Evolutionary conservation across 2,888 invertebrate species (phyloP).

Genomic region (Eledona agricola): DNA sequence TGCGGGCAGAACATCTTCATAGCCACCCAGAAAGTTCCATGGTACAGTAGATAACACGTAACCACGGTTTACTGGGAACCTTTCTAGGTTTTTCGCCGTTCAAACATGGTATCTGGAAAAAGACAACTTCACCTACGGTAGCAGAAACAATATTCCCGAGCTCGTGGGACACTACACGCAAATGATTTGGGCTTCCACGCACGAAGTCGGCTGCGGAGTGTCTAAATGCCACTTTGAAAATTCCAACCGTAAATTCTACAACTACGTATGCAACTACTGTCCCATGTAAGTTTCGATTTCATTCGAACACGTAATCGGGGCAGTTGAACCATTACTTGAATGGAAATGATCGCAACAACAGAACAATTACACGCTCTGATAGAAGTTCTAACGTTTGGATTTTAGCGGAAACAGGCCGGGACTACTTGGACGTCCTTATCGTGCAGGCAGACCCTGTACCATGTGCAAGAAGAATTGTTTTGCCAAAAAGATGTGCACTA

Average conservation of each 20-base stretch:
- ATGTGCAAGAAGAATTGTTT: slow-evolving; percentile 73
- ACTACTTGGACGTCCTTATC: slow-evolving; percentile 73
- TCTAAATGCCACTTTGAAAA: slow-evolving; percentile 72
- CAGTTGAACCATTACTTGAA: slow-evolving; percentile 14
- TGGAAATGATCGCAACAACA: slow-evolving; percentile 19
- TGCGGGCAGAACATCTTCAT: slow-evolving; percentile 87
- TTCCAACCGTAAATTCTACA: slow-evolving; percentile 72
- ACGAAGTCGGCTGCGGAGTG: slow-evolving; percentile 80
- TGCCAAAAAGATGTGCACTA: slow-evolving; percentile 74
- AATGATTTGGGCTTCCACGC: slow-evolving; percentile 82
- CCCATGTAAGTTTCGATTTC: slow-evolving; percentile 72
- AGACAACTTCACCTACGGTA: slow-evolving; percentile 76
- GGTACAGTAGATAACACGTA: slow-evolving; percentile 63
- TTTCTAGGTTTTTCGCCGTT: slow-evolving; percentile 78
- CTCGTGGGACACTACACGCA: slow-evolving; percentile 83
- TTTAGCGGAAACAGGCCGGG: slow-evolving; percentile 75
- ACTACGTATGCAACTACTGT: slow-evolving; percentile 86
- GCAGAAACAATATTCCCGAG: slow-evolving; percentile 67
- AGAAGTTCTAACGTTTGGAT: slow-evolving; percentile 39
- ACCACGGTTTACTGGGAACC: neutral
- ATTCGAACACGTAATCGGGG: slow-evolving; percentile 1
- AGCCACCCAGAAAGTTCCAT: slow-evolving; percentile 80
- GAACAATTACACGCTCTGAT: slow-evolving; percentile 18
- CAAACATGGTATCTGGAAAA: slow-evolving; percentile 82
- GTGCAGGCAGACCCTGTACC: slow-evolving; percentile 70